phyloP scores from a whole-genome alignment of 2,888 invertebrate genomes.

The Temnothorax unifasciatus region DNA sequence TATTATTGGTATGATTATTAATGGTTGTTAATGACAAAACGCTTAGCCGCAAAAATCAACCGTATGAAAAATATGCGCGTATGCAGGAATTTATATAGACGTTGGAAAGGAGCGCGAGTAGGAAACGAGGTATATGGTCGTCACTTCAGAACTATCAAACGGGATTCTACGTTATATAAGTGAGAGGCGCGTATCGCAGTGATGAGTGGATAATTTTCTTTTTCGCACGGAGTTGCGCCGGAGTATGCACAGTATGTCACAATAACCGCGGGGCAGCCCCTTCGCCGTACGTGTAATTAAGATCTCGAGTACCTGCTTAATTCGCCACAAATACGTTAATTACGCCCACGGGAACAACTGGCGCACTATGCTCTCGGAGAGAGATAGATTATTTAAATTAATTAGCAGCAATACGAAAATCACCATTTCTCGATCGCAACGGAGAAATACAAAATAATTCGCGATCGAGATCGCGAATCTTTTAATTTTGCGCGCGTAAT shows the following conservation, averaged over 20 bases:
- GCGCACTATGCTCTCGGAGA: constrained; percentile 21
- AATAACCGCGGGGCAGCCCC: constrained; percentile 60
- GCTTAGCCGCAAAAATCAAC: neutral
- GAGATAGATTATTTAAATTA: constrained; percentile 32
- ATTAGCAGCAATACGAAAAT: constrained; percentile 7
- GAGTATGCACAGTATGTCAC: constrained; percentile 62
- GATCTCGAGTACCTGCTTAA: constrained; percentile 59
- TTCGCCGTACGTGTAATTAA: constrained; percentile 64
- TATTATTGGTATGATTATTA: constrained; percentile 13
- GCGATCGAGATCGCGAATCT: neutral
- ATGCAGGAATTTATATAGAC: constrained; percentile 12
- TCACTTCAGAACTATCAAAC: constrained; percentile 45
- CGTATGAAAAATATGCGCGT: neutral
- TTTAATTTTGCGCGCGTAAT: neutral
- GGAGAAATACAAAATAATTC: neutral
- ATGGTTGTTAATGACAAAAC: constrained; percentile 23
- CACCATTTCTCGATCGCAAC: neutral
- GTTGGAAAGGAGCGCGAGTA: constrained; percentile 25
- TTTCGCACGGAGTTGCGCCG: constrained; percentile 72
- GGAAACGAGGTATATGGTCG: constrained; percentile 34
- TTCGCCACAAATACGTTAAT: constrained; percentile 53
- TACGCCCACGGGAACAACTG: constrained; percentile 36
- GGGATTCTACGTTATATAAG: constrained; percentile 59
- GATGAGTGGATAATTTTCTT: constrained; percentile 71
- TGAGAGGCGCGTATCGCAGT: constrained; percentile 54